phyloP scores from a whole-genome alignment of 2,797 vertebrate genomes.

The Calcarius lapponicus region DNA sequence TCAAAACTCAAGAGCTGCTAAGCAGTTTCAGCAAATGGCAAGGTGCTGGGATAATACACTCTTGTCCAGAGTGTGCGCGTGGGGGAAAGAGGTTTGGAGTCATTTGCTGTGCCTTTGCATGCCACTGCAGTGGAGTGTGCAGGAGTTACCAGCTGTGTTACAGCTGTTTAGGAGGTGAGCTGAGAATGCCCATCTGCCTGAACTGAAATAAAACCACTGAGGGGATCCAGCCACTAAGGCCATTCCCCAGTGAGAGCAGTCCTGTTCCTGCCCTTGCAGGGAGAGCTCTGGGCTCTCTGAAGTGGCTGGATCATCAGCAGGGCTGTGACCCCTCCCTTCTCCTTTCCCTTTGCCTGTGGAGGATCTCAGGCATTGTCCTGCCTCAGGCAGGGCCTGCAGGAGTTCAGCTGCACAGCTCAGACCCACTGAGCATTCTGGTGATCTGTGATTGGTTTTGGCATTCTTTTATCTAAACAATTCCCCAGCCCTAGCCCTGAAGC shows the following conservation, averaged over 20 bases:
- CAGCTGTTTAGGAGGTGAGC: not conserved
- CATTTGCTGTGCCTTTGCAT: not conserved
- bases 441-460: not conserved
- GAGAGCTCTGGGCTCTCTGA: not conserved
- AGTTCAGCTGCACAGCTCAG: not conserved
- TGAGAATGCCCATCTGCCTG: not conserved
- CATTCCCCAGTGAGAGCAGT: not conserved
- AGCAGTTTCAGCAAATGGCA: not conserved
- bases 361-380: not conserved
- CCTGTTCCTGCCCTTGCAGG: not conserved
- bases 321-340: not conserved
- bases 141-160: not conserved
- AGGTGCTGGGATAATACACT: not conserved
- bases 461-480: not conserved
- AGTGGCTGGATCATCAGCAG: not conserved
- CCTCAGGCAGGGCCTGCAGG: not conserved
- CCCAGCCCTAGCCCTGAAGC: not conserved
- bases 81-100: not conserved
- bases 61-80: not conserved
- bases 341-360: not conserved
- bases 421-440: not conserved
- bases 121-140: not conserved
- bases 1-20: not conserved
- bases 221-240: not conserved
- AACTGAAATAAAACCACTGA: not conserved